These are phyloP conservation scores for Tetragonula carbonaria DNA, from an alignment of 2,888 invertebrate species.

Conservation along the genomic window DNA sequence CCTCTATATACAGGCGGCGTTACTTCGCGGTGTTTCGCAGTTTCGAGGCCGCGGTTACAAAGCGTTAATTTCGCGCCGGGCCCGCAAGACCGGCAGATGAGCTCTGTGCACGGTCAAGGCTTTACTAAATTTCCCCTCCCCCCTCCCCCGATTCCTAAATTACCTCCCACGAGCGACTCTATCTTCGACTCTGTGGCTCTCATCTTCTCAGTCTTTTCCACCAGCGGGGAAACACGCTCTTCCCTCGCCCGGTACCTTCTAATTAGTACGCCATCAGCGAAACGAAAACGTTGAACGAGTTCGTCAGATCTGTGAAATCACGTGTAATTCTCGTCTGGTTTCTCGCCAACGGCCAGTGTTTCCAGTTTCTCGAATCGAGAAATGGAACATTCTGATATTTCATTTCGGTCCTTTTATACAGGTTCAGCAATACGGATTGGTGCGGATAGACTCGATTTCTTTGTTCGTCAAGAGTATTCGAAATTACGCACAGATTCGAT, in stretches of 20 bases:
- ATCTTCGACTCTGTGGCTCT: conserved; percentile 27
- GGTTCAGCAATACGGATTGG: too few relatives aligned
- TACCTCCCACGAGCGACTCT: conserved; percentile 16
- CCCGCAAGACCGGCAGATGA: conserved; percentile 26
- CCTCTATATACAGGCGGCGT: conserved; percentile 2
- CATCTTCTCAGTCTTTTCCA: conserved; percentile 31
- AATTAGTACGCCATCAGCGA: conserved; percentile 29
- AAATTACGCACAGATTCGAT: not conserved
- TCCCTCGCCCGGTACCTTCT: not conserved
- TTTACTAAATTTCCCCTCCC: conserved; percentile 41
- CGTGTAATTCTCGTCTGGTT: not conserved
- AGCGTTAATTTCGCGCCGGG: conserved; percentile 40
- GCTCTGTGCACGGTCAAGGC: conserved; percentile 40
- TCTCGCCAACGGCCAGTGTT: not conserved
- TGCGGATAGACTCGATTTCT: too few relatives aligned
- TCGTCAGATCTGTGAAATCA: not conserved
- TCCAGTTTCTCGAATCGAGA: not conserved
- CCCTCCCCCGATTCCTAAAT: conserved; percentile 13
- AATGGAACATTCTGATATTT: not conserved
- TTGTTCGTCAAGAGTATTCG: too few relatives aligned
- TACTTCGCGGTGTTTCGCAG: conserved; percentile 19
- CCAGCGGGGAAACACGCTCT: not conserved
- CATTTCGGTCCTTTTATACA: not conserved
- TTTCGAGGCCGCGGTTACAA: conserved; percentile 28
- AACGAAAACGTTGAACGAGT: not conserved